Conservation (phyloP, 2,888 invertebrate genomes). For the Hololepta plana region DNA sequence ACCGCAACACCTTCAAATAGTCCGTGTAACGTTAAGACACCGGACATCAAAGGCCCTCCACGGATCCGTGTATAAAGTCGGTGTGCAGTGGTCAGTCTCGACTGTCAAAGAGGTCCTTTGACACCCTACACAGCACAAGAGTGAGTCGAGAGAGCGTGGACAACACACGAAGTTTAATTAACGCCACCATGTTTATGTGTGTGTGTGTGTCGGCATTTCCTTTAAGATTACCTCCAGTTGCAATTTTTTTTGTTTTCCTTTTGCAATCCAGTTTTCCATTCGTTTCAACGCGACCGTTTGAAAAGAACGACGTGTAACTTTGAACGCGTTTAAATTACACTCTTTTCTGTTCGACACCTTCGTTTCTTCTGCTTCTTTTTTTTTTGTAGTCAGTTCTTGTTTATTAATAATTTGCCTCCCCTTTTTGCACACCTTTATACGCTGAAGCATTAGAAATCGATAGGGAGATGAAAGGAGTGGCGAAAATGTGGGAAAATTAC, state of each 20-base stretch:
- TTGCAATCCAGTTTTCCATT: constrained; percentile 5
- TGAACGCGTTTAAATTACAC: no score
- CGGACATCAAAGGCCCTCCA: constrained; percentile 21
- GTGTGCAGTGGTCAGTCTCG: constrained; percentile 22
- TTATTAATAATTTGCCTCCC: no score
- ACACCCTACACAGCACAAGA: constrained; percentile 20
- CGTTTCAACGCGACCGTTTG: no score
- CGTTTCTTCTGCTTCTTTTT: no score
- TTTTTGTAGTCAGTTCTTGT: no score
- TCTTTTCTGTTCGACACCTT: no score
- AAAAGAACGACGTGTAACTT: no score
- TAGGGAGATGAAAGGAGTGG: no score
- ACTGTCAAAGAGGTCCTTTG: constrained; percentile 26
- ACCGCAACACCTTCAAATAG: constrained; percentile 28
- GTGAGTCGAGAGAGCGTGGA: not conserved
- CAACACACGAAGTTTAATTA: constrained; percentile 21
- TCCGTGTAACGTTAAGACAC: constrained; percentile 27
- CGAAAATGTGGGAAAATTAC: no score
- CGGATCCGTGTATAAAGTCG: not conserved
- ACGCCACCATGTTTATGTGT: no score
- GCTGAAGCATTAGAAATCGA: no score
- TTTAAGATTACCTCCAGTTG: constrained; percentile 25
- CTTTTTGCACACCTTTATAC: no score
- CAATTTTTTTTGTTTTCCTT: constrained; percentile 9
- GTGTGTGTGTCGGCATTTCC: constrained; percentile 21